Base-by-base conservation (phyloP, 1,140 invertebrate genomes). In the Holcopasites calliopsidis region DNA sequence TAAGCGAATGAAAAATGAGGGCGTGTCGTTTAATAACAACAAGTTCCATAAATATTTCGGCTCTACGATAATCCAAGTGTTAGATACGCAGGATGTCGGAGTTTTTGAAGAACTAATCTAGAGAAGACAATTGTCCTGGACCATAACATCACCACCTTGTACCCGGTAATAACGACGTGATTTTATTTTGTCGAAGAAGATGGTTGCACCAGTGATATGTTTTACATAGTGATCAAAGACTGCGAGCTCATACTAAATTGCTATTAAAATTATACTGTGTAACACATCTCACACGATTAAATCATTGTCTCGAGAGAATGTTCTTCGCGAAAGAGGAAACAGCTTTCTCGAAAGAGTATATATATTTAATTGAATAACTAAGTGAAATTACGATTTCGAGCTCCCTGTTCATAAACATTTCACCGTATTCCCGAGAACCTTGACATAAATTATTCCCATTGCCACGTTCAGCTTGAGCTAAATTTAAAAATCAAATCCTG, bases 141-240 rank as follows among this genome's bases (percentile, higher is more conserved):
- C 33, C 35, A 3, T 18, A 52, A 50, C 40, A 71, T 80, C 61
- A 49, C 58, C 38, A 47, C n/a, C 16, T 28, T 80, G 47, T 82
- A 80, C 2, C 72, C 73, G 73, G 65, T 76, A 82, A 80, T 10
- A 68, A 50, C 79, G 64, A 75, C 44, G 7, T 28, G 28, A 64
- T 28, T 21, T 11, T 40, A n/a, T 66, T 62, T 40, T 44, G 38
- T 55, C 26, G 33, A 31, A 35, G 21, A 26, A 44, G 62, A 26
- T 13, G 38, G 23, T 61, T 61, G 16, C 38, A 28, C 18, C 38
- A 42, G 3, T 61, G 3, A n/a, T 10, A 1, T 5, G 13, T 44
- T 5, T 61, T 47, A 50, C 23, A 54, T 10, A n/a, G n/a, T n/a
- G n/a, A n/a, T 61, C 16, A 7, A 61, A 61, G 7, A 16, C 11